Base-by-base conservation (phyloP, 2,113 vertebrate genomes). In the Monopterus albus region DNA sequence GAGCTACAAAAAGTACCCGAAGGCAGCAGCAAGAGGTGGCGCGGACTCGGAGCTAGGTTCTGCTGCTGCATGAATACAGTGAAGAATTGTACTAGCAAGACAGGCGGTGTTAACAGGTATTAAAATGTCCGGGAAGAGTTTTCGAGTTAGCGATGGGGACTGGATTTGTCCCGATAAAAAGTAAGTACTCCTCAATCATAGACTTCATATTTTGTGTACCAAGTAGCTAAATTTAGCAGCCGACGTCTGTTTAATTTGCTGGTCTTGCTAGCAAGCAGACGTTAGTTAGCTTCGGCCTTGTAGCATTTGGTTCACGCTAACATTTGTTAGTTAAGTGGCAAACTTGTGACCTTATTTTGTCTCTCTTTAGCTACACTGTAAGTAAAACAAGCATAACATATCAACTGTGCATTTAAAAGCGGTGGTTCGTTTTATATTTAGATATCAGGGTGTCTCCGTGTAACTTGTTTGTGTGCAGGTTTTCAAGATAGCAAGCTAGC, bases 91-190 rank as follows among this genome's bases (percentile, higher is more conserved):
- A 31, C 64, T 4, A 51, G 38, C 49, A 46, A 80, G 78, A 46
- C 36, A 66, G 20, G 5, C 43, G 13, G 21, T 47, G 60, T 20
- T 18, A 59, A 29, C 47, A 51, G 70, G 49, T 72, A 50, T 39
- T 40, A 91, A 92, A 72, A 98, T 98, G 96, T 96, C 96, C 71
- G 95, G 94, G 15, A 98, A 99, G 93, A 98, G 96, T 94, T 99
- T 99, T 90, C 95, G 97, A 76, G 96, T 99, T 13, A 99, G 97
- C 90, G 97, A 98, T 77, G 96, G 97, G 1, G 97, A 99, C 88
- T 99, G 97, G 97, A 96, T 99, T 79, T 99, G 97, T 76, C 95
- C 96, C 0, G 97, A 99, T 91, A 98, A 99, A 89, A 99, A 99
- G 96, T 98, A 93, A 95, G 96, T 35, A 8, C 4, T 28, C 10